A percentile compares a stretch with the other conserved stretches of the same genome.
Conservation (phyloP, 2,888 invertebrate species). For the Pachycephus smyrnensis region DNA sequence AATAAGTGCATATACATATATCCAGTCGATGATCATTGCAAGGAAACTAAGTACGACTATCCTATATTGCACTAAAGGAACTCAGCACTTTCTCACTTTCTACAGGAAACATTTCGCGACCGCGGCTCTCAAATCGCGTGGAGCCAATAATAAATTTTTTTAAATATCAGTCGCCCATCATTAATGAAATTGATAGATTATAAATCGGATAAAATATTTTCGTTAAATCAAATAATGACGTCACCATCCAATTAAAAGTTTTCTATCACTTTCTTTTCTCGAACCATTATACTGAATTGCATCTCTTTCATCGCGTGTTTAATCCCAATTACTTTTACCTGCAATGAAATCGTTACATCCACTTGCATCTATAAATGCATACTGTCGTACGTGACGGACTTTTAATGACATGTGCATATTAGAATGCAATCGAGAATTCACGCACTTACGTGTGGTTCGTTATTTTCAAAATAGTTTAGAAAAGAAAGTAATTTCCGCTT, state of each 20-base stretch:
- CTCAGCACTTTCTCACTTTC: conserved; percentile 49
- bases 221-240: neutral
- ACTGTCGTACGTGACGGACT: neutral
- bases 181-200: neutral
- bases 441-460: neutral
- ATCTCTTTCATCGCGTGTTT: neutral
- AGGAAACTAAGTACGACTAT: neutral
- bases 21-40: neutral
- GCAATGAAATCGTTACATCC: neutral
- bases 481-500: neutral
- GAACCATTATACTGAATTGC: neutral
- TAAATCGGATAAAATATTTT: neutral
- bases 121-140: conserved; percentile 26
- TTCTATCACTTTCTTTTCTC: neutral
- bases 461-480: neutral
- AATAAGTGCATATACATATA: neutral
- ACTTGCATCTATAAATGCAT: neutral
- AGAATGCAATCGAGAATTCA: neutral
- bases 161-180: too few relatives aligned
- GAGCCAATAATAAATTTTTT: neutral
- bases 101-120: conserved; percentile 44
- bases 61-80: neutral
- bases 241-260: neutral
- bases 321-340: neutral
- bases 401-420: neutral